Evolutionary conservation across 2,113 vertebrate genomes (phyloP).

Genomic region (Cacatua alba): DNA sequence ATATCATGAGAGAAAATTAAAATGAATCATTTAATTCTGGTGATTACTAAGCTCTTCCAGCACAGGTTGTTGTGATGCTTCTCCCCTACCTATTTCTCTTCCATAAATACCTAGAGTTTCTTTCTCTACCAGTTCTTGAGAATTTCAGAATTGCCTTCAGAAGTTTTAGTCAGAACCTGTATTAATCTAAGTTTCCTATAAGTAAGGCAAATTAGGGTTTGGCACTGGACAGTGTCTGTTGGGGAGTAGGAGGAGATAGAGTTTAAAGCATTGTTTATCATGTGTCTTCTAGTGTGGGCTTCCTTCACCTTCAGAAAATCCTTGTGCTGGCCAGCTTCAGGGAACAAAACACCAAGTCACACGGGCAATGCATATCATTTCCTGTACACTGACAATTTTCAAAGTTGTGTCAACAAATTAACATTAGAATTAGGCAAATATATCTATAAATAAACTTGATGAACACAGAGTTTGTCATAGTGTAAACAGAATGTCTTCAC

Average conservation of each 20-base stretch:
- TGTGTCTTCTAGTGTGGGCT: not conserved
- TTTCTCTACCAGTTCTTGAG: not conserved
- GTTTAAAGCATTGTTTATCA: not conserved
- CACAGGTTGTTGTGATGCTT: not conserved
- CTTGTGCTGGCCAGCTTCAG: not conserved
- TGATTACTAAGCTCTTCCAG: not conserved
- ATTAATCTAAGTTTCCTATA: not conserved
- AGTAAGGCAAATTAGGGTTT: not conserved
- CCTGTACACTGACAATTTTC: not conserved
- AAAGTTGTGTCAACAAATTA: not conserved
- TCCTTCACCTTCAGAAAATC: not conserved
- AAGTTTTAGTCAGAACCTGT: not conserved
- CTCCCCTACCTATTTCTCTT: not conserved
- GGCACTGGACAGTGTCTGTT: not conserved
- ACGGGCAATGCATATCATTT: not conserved
- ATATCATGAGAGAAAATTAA: not conserved
- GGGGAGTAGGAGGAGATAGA: fast-evolving
- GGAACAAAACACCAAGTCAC: not conserved
- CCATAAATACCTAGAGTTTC: fast-evolving
- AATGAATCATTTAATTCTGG: not conserved
- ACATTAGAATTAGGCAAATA: not conserved
- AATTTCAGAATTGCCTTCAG: not conserved
- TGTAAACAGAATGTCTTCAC: not conserved
- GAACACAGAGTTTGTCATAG: not conserved
- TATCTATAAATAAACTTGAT: not conserved